phyloP scores from a whole-genome alignment of 2,113 vertebrate genomes.

The Neogale vison region DNA sequence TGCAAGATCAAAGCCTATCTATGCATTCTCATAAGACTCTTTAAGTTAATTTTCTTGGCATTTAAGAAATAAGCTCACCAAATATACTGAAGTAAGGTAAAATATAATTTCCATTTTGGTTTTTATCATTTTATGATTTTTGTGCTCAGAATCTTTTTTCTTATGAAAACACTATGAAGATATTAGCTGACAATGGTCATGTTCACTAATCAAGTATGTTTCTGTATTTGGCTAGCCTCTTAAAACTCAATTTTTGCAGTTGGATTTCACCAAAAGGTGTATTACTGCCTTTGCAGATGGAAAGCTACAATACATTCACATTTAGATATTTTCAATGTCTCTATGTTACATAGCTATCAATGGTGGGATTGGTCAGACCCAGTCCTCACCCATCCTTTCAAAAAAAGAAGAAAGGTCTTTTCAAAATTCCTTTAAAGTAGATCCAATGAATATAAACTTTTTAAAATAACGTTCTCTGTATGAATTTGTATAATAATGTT shows the following conservation, averaged over 20 bases:
- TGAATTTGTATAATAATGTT: background rate
- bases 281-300: background rate
- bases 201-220: background rate
- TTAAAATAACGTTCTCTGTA: background rate
- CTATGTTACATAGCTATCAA: background rate
- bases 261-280: background rate
- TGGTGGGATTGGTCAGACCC: background rate
- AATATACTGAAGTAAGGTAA: background rate
- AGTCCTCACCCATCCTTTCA: background rate
- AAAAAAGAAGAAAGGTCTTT: background rate
- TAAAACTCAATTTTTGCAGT: background rate
- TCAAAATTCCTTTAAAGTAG: background rate
- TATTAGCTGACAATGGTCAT: background rate
- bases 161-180: background rate
- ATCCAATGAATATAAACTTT: background rate
- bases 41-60: slow-evolving; percentile 2
- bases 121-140: background rate
- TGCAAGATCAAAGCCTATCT: background rate
- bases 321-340: background rate
- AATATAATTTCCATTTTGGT: background rate
- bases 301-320: background rate
- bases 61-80: background rate
- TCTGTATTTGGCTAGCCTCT: background rate
- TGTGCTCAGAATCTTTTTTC: background rate
- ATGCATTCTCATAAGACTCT: background rate